Evolutionary conservation across 2,888 invertebrate species (phyloP), one percentile per base, ranked within the genome.

Genomic region (Amaurobius ferox): DNA sequence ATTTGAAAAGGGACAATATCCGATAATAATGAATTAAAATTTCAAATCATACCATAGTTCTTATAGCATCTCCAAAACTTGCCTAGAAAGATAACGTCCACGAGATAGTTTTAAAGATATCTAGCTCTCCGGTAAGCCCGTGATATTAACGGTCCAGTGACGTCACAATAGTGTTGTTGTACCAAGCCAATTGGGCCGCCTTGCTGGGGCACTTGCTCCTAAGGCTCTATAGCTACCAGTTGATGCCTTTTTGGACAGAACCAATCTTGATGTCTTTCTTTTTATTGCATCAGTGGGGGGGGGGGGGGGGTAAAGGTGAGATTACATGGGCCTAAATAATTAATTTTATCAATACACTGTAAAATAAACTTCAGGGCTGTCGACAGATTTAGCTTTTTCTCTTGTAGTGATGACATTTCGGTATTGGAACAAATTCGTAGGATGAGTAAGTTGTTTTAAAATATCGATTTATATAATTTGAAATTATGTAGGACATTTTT

Each of bases 221-320:
- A n/a, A 67, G 67, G 39, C 35, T 39, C 35, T 48, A 64, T 19
- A 61, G 71, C 16, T 29, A 29, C 19, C 28, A 55, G 64, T 40
- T 40, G 55, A 70, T 77, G 66, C 19, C 29, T 23, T 48, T 77
- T 72, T 62, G 66, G 77, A 67, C 83, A 77, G 66, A 29, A 67
- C 83, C 83, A 77, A 85, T 77, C 77, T 85, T 72, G 83, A 85
- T 85, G 83, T 35, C 48, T 77, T 85, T 67, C 72, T 77, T 71
- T 73, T 77, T 77, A 77, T 77, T 77, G n/a, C 40, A 32, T n/a
- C n/a, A n/a, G 29, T 19, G 28, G 77, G 76, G 68, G 35, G 16
- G 64, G 67, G 55, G 66, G 11, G 9, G 5, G 35, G 5, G 5
- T 32, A 39, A 28, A 71, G 68, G 28, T 13, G 35, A n/a, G n/a